A percentile compares a stretch with the other conserved stretches of the same genome.
phyloP scores from a whole-genome alignment of 2,113 vertebrate genomes.

The Martes martes region DNA sequence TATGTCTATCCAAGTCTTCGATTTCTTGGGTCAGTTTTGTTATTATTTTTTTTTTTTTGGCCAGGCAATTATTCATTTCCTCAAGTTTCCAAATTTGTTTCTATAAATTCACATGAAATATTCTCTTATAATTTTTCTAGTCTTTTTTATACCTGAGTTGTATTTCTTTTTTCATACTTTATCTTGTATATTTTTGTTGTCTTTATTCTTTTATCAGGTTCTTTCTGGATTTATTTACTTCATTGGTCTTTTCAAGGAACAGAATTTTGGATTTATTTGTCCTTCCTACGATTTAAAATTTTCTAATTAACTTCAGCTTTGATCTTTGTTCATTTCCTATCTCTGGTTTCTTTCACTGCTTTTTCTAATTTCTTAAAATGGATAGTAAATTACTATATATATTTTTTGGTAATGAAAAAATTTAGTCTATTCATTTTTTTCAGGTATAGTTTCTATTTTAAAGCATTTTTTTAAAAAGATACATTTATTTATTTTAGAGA shows the following conservation, averaged over 20 bases:
- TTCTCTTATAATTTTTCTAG: background rate
- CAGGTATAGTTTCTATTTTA: background rate
- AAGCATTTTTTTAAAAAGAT: background rate
- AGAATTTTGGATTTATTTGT: background rate
- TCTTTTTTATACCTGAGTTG: background rate
- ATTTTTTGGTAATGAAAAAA: background rate
- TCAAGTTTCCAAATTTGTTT: background rate
- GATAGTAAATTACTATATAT: background rate
- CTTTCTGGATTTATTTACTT: background rate
- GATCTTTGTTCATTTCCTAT: background rate
- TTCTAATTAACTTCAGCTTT: background rate
- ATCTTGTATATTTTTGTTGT: background rate
- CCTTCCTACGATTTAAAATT: background rate
- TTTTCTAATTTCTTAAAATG: background rate
- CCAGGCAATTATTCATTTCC: background rate
- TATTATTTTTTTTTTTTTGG: background rate
- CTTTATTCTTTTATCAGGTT: background rate
- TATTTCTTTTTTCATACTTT: background rate
- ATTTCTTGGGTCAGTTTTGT: background rate
- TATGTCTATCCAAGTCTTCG: background rate
- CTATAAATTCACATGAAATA: background rate
- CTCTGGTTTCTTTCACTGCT: background rate
- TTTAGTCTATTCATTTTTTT: background rate
- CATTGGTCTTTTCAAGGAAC: background rate
- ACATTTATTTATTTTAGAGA: too few relatives aligned